Conservation (phyloP, 2,797 vertebrate species). For the Sciurus vulgaris region DNA sequence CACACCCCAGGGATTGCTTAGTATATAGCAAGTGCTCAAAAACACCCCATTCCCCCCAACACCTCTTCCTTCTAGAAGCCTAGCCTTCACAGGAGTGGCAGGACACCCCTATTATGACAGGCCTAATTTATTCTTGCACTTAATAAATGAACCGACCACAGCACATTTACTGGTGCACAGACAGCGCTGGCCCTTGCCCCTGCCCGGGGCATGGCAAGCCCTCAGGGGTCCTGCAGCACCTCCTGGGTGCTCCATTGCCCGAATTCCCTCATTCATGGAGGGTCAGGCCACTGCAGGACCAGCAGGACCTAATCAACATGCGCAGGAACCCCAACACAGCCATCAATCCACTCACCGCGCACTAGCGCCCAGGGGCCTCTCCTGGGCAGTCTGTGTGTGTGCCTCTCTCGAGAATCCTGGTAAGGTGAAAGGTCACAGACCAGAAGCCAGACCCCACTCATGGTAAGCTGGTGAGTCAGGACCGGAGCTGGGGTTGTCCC, state of each 20-base stretch:
- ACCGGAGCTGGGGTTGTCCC: neutral
- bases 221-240: neutral
- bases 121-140: neutral
- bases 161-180: accelerated
- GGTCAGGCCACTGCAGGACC: neutral
- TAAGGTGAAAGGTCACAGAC: neutral
- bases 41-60: neutral
- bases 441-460: neutral
- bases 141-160: neutral
- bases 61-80: neutral
- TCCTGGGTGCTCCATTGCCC: neutral
- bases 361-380: neutral
- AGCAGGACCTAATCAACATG: neutral
- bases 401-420: neutral
- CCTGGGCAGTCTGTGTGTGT: no score
- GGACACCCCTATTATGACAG: neutral
- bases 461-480: neutral
- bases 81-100: accelerated
- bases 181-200: neutral
- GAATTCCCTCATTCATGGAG: neutral
- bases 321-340: neutral
- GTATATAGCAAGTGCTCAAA: neutral
- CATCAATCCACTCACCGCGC: accelerated
- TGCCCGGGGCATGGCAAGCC: neutral
- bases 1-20: neutral